These are phyloP conservation scores for Bilobella aurantiaca DNA, from an alignment of 1,140 invertebrate species.

Conservation along the genomic window DNA sequence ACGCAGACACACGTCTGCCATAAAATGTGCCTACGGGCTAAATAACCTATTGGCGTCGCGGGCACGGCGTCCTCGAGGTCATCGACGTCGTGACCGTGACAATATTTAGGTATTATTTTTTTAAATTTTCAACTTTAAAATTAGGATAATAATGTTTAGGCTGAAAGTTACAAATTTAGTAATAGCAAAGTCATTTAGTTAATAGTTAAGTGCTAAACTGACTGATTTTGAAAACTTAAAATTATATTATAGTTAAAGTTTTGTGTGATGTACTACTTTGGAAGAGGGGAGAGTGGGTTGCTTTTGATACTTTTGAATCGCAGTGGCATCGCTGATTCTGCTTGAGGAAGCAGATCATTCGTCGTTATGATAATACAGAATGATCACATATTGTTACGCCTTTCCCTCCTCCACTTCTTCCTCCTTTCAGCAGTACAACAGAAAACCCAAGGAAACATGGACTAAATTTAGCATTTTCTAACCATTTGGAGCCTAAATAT, in stretches of 20 bases:
- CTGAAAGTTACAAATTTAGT: too few relatives aligned
- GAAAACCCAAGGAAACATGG: conserved; percentile 6
- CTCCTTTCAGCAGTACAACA: not conserved
- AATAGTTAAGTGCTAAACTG: too few relatives aligned
- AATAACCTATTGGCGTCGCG: too few relatives aligned
- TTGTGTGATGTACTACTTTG: not conserved
- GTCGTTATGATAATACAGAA: conserved; percentile 28
- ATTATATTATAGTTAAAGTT: not conserved
- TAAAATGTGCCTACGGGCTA: too few relatives aligned
- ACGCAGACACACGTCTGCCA: too few relatives aligned
- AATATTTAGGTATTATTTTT: too few relatives aligned
- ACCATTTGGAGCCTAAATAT: too few relatives aligned
- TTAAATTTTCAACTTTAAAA: too few relatives aligned
- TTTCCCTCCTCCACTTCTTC: conserved; percentile 16
- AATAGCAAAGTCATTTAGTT: too few relatives aligned
- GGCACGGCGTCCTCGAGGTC: too few relatives aligned
- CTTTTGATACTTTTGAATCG: not conserved
- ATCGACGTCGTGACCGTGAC: too few relatives aligned
- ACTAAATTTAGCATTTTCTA: conserved; percentile 2
- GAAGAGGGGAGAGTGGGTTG: not conserved
- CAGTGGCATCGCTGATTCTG: conserved; percentile 20
- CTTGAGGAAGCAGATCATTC: conserved; percentile 30
- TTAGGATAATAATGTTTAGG: too few relatives aligned
- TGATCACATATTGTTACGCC: conserved; percentile 30
- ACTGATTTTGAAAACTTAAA: not conserved